Conservation (phyloP, 2,888 invertebrate genomes). For the Hermaeophaga mercurialis region DNA sequence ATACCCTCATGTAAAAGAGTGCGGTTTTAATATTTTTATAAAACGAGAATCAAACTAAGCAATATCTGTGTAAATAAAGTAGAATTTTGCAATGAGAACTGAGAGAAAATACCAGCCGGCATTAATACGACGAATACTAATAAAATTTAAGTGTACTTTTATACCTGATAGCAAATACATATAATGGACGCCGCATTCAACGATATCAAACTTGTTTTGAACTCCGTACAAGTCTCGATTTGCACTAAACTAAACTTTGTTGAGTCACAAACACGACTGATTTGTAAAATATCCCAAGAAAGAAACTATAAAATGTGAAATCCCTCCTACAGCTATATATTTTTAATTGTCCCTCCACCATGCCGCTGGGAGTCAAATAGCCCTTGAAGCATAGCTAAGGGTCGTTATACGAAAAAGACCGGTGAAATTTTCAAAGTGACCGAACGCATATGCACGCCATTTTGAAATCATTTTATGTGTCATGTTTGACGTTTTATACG, state of each 20-base stretch:
- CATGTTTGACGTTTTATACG: constrained; percentile 43
- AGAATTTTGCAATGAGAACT: not conserved
- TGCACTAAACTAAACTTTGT: constrained; percentile 40
- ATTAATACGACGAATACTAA: not conserved
- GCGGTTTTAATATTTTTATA: too few relatives aligned
- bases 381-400: constrained; percentile 47
- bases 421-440: constrained; percentile 44
- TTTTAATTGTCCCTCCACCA: constrained; percentile 55
- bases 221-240: constrained; percentile 23
- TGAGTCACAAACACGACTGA: constrained; percentile 51
- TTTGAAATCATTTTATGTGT: constrained; percentile 43
- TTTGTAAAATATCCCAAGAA: constrained; percentile 52
- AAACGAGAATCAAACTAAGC: too few relatives aligned
- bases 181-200: constrained; percentile 1
- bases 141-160: constrained; percentile 2
- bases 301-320: constrained; percentile 54
- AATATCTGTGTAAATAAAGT: not conserved
- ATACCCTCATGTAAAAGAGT: too few relatives aligned
- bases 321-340: constrained; percentile 55
- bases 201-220: constrained; percentile 22
- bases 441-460: constrained; percentile 42
- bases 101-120: not conserved
- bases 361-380: constrained; percentile 44
- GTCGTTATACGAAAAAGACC: constrained; percentile 39
- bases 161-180: constrained; percentile 3